phyloP scores from a whole-genome alignment of 2,888 invertebrate species.

The Lochmaea capreae region DNA sequence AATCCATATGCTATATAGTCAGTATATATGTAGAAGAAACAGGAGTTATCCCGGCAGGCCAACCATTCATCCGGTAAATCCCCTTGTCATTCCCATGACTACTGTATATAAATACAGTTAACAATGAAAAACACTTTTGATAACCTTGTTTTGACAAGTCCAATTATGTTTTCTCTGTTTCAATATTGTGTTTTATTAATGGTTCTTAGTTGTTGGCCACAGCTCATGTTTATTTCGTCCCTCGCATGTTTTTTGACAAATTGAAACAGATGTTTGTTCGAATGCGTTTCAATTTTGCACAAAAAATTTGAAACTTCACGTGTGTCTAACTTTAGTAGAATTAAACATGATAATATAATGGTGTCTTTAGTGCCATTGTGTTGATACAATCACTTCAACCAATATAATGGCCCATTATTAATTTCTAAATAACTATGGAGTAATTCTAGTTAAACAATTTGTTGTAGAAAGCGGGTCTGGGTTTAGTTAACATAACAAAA shows the following conservation, averaged over 20 bases:
- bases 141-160: conserved; percentile 39
- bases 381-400: neutral
- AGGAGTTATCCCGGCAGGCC: conserved; percentile 30
- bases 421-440: no score
- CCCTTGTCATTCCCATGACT: conserved; percentile 29
- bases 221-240: conserved; percentile 4
- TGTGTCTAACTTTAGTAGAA: neutral
- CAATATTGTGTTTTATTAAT: conserved; percentile 33
- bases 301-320: neutral
- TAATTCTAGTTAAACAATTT: no score
- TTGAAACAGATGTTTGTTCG: conserved; percentile 25
- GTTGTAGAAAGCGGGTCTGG: no score
- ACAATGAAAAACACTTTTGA: conserved; percentile 40
- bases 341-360: neutral
- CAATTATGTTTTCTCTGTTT: conserved; percentile 36
- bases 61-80: conserved; percentile 33
- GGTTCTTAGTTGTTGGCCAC: conserved; percentile 23
- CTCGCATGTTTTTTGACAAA: conserved; percentile 19
- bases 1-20: conserved; percentile 1
- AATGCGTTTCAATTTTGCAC: conserved; percentile 3
- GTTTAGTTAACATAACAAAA: no score
- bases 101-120: conserved; percentile 26
- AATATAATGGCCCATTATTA: no score
- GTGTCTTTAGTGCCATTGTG: neutral
- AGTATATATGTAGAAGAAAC: conserved; percentile 4